phyloP scores from a whole-genome alignment of 2,113 vertebrate species.

The Cavia porcellus region DNA sequence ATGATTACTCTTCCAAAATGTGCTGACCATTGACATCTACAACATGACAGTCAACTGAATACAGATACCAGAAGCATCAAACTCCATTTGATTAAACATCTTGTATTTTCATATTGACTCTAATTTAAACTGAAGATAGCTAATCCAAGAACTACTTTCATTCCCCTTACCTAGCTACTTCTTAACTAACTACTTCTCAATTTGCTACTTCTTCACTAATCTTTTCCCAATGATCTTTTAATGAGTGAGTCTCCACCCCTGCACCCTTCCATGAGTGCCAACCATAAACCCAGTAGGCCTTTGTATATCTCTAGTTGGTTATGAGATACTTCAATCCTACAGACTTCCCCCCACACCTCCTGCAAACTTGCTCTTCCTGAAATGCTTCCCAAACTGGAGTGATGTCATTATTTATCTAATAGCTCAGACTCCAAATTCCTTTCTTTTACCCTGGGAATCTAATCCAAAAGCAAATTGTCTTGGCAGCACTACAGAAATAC shows the following conservation, averaged over 20 bases:
- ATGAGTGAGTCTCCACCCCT: not conserved
- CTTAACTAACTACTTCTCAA: not conserved
- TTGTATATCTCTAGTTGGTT: not conserved
- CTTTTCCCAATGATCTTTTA: not conserved
- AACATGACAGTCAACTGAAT: not conserved
- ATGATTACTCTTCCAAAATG: not conserved
- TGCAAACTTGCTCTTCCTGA: not conserved
- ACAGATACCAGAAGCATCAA: not conserved
- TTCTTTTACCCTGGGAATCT: not conserved
- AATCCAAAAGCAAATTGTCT: not conserved
- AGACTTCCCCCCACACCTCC: not conserved
- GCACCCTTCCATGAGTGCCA: not conserved
- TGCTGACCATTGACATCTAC: not conserved
- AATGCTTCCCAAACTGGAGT: not conserved
- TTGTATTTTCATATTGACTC: not conserved
- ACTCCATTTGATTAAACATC: not conserved
- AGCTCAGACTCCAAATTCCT: not conserved
- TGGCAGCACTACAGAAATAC: not conserved
- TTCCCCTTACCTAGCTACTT: not conserved
- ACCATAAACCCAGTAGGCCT: not conserved
- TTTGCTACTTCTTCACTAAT: not conserved
- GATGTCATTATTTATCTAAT: not conserved
- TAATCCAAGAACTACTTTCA: not conserved
- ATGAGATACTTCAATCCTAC: not conserved
- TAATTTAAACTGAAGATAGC: not conserved